Evolutionary conservation across 2,113 vertebrate species (phyloP), one percentile per base, ranked within the genome.

Genomic region (Gadus macrocephalus): DNA sequence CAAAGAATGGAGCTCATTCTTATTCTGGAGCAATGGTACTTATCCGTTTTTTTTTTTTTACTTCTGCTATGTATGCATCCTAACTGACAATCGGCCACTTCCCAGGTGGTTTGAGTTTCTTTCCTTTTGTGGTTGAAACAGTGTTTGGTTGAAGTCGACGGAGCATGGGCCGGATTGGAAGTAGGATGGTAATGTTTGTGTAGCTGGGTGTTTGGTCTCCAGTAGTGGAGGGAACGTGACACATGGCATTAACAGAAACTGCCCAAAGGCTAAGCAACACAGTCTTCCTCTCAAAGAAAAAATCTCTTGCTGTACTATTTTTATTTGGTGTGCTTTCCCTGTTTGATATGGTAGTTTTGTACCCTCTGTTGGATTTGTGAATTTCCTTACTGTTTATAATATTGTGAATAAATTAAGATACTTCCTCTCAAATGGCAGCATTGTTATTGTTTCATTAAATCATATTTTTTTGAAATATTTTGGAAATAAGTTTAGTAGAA

Each of bases 351-450:
- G 42, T 28, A 66, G 53, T 68, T 20, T 62, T 27, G 12, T 49
- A 49, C 42, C 42, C 87, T 83, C 73, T 73, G 78, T 77, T 87
- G 80, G 73, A 83, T 74, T 82, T 83, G 69, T 78, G 79, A 84
- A 83, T 87, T 49, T 80, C 77, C 66, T 73, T n/a, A 17, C 62
- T 81, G 79, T 89, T 91, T 88, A 87, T 87, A 78, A 81, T 84
- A 84, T 85, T 85, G 85, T 90, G 86, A 91, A 90, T 91, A 91
- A 91, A 92, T 85, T 71, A 85, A 87, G 80, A 66, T 80, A 72
- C 72, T 75, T 72, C 73, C 66, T 25, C 56, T 61, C 58, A 5
- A 6, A n/a, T 63, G 25, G 16, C 1, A 5, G 15, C 27, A 31
- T 69, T 66, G 71, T 11, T 55, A n/a, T 8, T 8, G 17, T 42